Conservation (phyloP, 64 coral and sea anemone genomes). For the Anthopleura sola region DNA sequence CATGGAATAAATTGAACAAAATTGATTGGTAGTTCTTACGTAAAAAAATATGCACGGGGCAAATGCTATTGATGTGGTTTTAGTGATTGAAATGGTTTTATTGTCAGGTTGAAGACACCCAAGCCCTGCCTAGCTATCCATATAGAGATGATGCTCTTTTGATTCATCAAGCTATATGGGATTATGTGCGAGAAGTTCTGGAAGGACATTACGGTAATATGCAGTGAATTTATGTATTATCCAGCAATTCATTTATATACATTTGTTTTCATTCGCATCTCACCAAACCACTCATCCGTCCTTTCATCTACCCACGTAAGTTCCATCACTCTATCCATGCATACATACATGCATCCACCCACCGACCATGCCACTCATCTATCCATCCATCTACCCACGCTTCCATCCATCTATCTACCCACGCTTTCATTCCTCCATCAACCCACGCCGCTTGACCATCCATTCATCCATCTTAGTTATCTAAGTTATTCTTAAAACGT, state of each 20-base stretch:
- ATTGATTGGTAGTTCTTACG: neutral
- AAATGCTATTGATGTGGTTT: neutral
- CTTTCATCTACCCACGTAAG: neutral
- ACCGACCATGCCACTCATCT: neutral
- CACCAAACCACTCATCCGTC: neutral
- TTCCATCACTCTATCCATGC: neutral
- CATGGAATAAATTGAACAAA: neutral
- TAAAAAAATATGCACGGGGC: no score
- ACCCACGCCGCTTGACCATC: no score
- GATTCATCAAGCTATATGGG: constrained; percentile 63
- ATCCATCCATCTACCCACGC: neutral
- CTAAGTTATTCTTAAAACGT: no score
- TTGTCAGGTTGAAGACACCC: constrained; percentile 80
- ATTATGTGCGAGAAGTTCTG: constrained; percentile 87
- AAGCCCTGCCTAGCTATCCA: constrained; percentile 90
- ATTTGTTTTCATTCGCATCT: no score
- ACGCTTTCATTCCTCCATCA: no score
- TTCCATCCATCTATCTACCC: no score
- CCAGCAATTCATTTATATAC: no score
- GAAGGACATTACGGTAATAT: constrained; percentile 78
- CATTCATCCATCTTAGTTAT: no score
- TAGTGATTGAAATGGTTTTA: neutral
- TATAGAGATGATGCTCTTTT: constrained; percentile 96
- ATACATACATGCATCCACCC: neutral
- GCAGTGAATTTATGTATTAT: neutral